Evolutionary conservation across 2,888 invertebrate species (phyloP).

Genomic region (Neelides folsomi): DNA sequence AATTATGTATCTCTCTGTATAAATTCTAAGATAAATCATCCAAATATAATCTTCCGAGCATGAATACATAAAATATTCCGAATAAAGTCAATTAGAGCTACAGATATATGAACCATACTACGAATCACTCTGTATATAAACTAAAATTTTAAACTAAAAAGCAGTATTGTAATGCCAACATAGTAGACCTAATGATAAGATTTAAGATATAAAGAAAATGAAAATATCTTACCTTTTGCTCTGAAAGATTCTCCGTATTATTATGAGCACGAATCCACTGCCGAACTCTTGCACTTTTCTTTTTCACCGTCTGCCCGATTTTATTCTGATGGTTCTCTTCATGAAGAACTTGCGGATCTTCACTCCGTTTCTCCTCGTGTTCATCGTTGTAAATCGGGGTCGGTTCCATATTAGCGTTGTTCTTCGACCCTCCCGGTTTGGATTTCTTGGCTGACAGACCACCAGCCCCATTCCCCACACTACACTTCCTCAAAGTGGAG

Average conservation of each 20-base stretch:
- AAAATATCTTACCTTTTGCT: conserved; percentile 20
- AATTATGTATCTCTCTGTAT: too few species aligned
- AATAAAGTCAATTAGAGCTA: too few species aligned
- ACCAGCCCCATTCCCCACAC: conserved; percentile 16
- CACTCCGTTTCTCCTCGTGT: conserved; percentile 5
- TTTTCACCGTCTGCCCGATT: conserved; percentile 5
- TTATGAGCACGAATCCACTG: conserved; percentile 33
- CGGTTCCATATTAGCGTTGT: conserved; percentile 2
- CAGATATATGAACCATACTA: too few species aligned
- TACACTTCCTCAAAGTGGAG: conserved; percentile 19
- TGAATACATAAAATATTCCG: too few species aligned
- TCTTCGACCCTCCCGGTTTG: conserved; percentile 3
- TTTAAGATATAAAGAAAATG: too few species aligned
- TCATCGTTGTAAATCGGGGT: conserved; percentile 2
- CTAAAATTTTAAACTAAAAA: too few species aligned
- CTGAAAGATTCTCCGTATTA: conserved; percentile 22
- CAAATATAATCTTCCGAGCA: too few species aligned
- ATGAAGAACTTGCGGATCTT: conserved; percentile 3
- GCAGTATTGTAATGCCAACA: too few species aligned
- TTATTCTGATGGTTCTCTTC: not conserved
- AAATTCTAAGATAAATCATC: too few species aligned
- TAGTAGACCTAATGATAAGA: too few species aligned
- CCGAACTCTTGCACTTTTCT: conserved; percentile 25
- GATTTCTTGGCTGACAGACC: conserved; percentile 8
- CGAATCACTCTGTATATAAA: too few species aligned